Evolutionary conservation across 2,797 vertebrate genomes (phyloP), one percentile per base, ranked within the genome.

Genomic region (Manis crassicaudata): DNA sequence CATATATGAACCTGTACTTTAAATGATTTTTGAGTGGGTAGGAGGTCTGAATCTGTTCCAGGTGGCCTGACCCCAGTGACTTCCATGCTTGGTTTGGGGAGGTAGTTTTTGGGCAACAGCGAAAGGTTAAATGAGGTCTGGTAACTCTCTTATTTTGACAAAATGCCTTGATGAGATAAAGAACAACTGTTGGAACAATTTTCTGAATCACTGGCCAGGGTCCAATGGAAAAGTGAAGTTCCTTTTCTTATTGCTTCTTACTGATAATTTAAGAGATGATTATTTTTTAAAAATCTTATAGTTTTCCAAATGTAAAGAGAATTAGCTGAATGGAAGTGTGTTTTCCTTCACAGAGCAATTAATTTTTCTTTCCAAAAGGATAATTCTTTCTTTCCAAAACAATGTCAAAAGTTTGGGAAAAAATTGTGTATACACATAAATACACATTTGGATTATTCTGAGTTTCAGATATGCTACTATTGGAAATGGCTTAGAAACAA

Each of bases 261-360:
- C 32, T n/a, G 75, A 52, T 79, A 63, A 68, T 27, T 75, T 58
- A 88, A 95, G 7, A 32, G 50, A 43, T 60, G 46, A 35, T 89
- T 88, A n/a, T 84, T 50, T 56, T 83, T 79, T 5, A 25, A 65
- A 79, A 68, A 43, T 60, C 21, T 88, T 91, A 21, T 85, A 46
- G 70, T 54, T 63, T 90, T 23, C 81, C 16, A 52, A 4, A 21
- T 73, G 21, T 43, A 35, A 79, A 92, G 80, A 86, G 58, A 58
- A 6, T 58, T 20, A 73, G 52, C 17, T 80, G n/a, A 68, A 68
- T 84, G 29, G 65, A 80, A 58, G 25, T 52, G 23, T 68, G 88
- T 65, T 92, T 81, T 85, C 67, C 29, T 83, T 92, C 72, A 32
- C 50, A 72, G 50, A 94, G 16, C 7, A 87, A 96, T 76, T 43